Conservation (phyloP, 1,140 invertebrate genomes). For the Dreissena rostriformis region DNA sequence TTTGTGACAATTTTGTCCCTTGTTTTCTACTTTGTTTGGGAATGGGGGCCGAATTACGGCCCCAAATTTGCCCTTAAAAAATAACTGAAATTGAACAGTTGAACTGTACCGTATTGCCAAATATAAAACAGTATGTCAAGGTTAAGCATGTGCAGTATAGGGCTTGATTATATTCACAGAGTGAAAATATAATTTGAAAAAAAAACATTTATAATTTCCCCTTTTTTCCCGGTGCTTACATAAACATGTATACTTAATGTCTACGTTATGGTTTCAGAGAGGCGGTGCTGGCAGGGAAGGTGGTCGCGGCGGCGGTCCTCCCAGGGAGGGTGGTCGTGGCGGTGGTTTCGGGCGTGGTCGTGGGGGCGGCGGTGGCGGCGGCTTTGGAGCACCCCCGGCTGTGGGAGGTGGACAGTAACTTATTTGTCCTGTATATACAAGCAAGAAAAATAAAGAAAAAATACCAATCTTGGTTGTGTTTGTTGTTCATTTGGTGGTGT, state of each 20-base stretch:
- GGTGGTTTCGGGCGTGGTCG: slow-evolving; percentile 46
- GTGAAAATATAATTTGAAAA: not conserved
- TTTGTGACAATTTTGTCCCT: too few species aligned
- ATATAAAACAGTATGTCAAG: too few species aligned
- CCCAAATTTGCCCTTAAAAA: too few species aligned
- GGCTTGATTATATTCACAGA: not conserved
- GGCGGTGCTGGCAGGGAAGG: slow-evolving; percentile 40
- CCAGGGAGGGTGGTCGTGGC: slow-evolving; percentile 8
- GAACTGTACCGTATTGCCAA: too few species aligned
- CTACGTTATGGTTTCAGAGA: slow-evolving; percentile 36
- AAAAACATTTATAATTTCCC: not conserved
- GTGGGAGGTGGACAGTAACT: slow-evolving; percentile 11
- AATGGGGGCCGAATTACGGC: too few species aligned
- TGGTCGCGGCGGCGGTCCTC: slow-evolving; percentile 13
- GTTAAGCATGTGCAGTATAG: too few species aligned
- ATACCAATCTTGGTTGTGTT: not conserved
- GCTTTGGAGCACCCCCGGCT: slow-evolving; percentile 39
- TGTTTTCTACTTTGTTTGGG: too few species aligned
- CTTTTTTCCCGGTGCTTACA: not conserved
- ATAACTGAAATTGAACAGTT: too few species aligned
- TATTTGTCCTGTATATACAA: slow-evolving; percentile 31
- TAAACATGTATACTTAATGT: not conserved
- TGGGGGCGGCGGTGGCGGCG: slow-evolving; percentile 29
- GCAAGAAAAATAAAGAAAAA: slow-evolving; percentile 46
- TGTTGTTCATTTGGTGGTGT: not conserved